Evolutionary conservation across 23 tunicate species (phyloP).

Genomic region (Clavelina lepadiformis): DNA sequence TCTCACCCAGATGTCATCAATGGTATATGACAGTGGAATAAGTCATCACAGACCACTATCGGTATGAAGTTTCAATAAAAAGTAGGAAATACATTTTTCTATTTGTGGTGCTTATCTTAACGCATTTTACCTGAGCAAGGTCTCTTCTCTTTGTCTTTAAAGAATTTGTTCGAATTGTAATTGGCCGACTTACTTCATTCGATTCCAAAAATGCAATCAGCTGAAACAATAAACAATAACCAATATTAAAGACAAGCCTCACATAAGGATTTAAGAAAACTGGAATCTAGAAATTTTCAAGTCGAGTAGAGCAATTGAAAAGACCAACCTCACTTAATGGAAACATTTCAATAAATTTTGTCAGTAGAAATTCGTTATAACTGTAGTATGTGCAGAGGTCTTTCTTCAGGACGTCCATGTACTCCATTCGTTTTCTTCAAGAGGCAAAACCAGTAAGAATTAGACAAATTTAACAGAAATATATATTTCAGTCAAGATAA

Average conservation of each 20-base stretch:
- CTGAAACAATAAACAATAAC: constrained; percentile 44
- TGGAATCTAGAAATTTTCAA: not conserved
- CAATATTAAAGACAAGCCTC: not conserved
- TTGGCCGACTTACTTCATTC: constrained; percentile 85
- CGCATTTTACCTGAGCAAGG: constrained; percentile 55
- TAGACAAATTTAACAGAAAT: not conserved
- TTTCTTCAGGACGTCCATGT: constrained; percentile 45
- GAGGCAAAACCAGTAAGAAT: not conserved
- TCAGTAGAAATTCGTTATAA: constrained; percentile 82
- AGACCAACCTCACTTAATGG: constrained; percentile 60
- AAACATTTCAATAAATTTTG: constrained; percentile 78
- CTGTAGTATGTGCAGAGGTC: constrained; percentile 89
- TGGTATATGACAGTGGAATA: constrained; percentile 25
- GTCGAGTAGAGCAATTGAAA: not conserved
- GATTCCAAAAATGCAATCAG: constrained; percentile 94
- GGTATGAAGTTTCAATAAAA: too few species aligned
- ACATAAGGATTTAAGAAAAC: not conserved
- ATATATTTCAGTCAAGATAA: too few species aligned
- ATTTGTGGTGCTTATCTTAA: constrained; percentile 24
- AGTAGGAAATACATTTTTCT: too few species aligned
- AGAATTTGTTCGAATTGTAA: constrained; percentile 93
- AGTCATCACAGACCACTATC: constrained; percentile 5
- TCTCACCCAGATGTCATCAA: constrained; percentile 58
- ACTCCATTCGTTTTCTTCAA: constrained; percentile 71
- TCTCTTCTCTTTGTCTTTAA: constrained; percentile 93